Evolutionary conservation across 2,797 vertebrate species (phyloP).

Genomic region (Poeciliopsis infans): DNA sequence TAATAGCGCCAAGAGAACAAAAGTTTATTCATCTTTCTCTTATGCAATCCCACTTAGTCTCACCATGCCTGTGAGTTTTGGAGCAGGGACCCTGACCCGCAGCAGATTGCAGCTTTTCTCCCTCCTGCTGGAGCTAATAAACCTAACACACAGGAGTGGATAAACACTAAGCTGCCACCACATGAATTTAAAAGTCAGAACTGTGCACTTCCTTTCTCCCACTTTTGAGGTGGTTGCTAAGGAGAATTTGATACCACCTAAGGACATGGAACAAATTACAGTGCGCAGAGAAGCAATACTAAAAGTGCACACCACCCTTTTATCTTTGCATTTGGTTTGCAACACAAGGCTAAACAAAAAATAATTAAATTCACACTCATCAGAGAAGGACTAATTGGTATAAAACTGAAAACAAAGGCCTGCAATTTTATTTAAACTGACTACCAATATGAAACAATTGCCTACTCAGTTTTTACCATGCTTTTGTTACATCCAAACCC

Average conservation of each 20-base stretch:
- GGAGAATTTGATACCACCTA: conserved; percentile 39
- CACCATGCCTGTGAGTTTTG: conserved; percentile 21
- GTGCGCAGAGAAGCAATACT: conserved; percentile 2
- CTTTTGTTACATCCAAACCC: not conserved
- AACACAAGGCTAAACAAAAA: conserved; percentile 18
- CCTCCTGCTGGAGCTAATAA: conserved; percentile 26
- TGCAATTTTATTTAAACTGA: conserved; percentile 9
- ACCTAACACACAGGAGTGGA: conserved; percentile 15
- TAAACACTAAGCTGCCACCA: conserved; percentile 21
- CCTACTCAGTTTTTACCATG: not conserved
- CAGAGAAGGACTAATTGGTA: conserved; percentile 1
- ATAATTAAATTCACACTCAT: conserved; percentile 21
- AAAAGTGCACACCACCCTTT: conserved; percentile 15
- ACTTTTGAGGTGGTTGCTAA: conserved; percentile 53
- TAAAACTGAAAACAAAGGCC: conserved; percentile 24
- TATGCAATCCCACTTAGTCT: conserved; percentile 57
- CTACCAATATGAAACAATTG: conserved; percentile 9
- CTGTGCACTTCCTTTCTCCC: conserved; percentile 8
- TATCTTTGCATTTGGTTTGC: conserved; percentile 16
- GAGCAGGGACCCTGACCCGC: conserved; percentile 37
- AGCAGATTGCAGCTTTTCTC: conserved; percentile 20
- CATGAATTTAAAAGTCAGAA: conserved; percentile 26
- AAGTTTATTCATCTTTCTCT: conserved; percentile 60
- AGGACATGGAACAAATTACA: conserved; percentile 33
- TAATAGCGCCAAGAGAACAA: conserved; percentile 53